Conservation (phyloP, 2,797 vertebrate species). For the Mormyrus hasselquistii region DNA sequence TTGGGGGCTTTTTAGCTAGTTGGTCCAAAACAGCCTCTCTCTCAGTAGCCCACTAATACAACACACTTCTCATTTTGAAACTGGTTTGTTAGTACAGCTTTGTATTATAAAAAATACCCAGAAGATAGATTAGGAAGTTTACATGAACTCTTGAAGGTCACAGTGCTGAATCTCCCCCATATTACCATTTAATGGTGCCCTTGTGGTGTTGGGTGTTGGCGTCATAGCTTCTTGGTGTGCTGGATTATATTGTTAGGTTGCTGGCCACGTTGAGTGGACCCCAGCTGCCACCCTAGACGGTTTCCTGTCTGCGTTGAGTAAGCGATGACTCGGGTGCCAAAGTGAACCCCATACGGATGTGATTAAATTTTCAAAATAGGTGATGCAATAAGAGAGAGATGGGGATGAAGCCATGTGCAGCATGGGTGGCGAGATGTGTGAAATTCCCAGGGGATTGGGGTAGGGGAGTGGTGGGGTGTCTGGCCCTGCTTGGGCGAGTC, state of each 20-base stretch:
- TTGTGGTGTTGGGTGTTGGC: not conserved
- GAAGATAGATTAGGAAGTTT: not conserved
- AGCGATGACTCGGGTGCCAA: constrained; percentile 10
- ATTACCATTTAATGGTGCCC: not conserved
- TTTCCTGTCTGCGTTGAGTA: constrained; percentile 6
- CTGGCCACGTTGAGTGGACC: not conserved
- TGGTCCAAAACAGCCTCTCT: not conserved
- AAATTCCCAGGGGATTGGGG: not conserved
- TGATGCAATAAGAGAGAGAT: not conserved
- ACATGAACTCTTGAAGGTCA: not conserved
- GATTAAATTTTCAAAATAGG: not conserved
- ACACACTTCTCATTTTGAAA: not conserved
- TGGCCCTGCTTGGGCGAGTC: not conserved
- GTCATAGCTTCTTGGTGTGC: not conserved
- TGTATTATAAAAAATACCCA: not conserved
- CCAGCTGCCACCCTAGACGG: not conserved
- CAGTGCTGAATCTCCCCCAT: not conserved
- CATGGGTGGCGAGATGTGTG: not conserved
- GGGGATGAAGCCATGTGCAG: not conserved
- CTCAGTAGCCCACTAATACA: not conserved
- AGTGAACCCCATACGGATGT: not conserved
- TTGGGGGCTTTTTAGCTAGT: not conserved
- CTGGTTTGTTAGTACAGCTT: not conserved
- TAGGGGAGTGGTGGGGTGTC: not conserved
- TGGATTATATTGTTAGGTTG: not conserved